Conservation (phyloP, 2,797 vertebrate species). For the Onychomys leucogaster region DNA sequence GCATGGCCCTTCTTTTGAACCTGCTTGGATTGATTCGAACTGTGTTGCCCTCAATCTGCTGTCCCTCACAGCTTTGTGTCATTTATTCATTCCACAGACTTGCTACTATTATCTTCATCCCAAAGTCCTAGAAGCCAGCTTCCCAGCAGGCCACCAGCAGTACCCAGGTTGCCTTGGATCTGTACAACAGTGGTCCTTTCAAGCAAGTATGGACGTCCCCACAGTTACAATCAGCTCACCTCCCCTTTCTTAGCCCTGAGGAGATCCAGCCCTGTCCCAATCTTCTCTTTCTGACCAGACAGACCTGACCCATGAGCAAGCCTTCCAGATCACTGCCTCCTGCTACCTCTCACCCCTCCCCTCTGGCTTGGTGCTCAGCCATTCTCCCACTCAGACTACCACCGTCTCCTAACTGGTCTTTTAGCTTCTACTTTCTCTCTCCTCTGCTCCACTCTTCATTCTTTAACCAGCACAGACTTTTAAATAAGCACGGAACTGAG, state of each 20-base stretch:
- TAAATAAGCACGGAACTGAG: background rate
- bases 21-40: background rate
- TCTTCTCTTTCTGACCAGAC: background rate
- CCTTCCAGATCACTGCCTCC: background rate
- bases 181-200: background rate
- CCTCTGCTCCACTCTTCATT: background rate
- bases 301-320: background rate
- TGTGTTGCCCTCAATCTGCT: background rate
- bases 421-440: background rate
- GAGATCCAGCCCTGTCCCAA: background rate
- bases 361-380: background rate
- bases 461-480: background rate
- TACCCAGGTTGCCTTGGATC: background rate
- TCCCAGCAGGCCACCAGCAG: background rate
- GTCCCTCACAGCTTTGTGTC: background rate
- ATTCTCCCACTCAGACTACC: background rate
- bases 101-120: background rate
- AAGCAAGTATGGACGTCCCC: background rate
- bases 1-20: background rate
- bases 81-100: background rate
- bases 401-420: background rate
- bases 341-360: background rate
- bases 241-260: background rate
- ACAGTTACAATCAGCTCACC: background rate
- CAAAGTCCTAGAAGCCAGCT: background rate